Percentiles rank a stretch among this genome's conserved stretches.
These are phyloP conservation scores for Acleris sparsana DNA, from an alignment of 2,888 invertebrate species.

Conservation along the genomic window DNA sequence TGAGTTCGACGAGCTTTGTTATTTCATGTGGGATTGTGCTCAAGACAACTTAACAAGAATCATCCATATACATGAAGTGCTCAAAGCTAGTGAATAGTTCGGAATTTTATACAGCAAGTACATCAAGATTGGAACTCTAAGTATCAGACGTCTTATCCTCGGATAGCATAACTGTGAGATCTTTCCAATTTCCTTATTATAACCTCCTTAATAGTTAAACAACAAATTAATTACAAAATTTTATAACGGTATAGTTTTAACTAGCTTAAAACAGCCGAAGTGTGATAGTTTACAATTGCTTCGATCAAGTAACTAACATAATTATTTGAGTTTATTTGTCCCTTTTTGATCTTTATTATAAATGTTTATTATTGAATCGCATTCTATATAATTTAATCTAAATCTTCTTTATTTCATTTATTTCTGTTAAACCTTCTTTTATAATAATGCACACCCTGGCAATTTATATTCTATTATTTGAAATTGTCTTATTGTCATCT, in stretches of 20 bases:
- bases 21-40: background rate
- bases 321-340: too few relatives aligned
- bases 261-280: background rate
- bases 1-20: background rate
- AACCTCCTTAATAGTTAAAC: background rate
- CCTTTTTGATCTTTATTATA: background rate
- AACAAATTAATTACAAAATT: background rate
- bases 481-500: too few relatives aligned
- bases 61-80: background rate
- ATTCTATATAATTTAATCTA: background rate
- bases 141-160: background rate
- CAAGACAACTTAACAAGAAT: background rate
- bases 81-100: background rate
- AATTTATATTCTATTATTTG: too few relatives aligned
- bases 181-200: background rate
- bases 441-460: too few relatives aligned
- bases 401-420: background rate
- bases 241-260: background rate
- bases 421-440: too few relatives aligned
- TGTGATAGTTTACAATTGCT: too few relatives aligned
- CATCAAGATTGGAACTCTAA: background rate
- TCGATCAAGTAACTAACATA: too few relatives aligned
- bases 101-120: background rate
- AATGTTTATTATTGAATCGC: background rate
- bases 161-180: conserved; percentile 7